Base-by-base conservation (phyloP, 2,888 invertebrate genomes). In the Pteria penguin region DNA sequence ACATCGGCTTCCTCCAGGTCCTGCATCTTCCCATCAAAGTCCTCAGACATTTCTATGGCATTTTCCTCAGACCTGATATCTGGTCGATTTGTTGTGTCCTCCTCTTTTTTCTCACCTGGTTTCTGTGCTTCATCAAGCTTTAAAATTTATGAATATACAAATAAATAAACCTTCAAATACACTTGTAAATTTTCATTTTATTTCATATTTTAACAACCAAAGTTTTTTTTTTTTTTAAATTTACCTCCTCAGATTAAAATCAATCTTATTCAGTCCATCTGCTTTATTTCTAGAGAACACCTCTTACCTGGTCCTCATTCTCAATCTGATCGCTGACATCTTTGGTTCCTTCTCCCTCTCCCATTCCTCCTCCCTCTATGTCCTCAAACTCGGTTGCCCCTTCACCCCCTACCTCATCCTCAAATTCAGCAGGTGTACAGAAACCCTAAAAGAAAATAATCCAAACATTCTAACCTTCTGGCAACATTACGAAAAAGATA, bases 321-420 rank as follows among this genome's bases (percentile, higher is more conserved):
- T 97, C 96, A 68, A 98, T 96, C 89, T 92, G 95, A 76, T 99
- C 98, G 0, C 98, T 98, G 31, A 98, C 97, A 92, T 99, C 99
- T 87, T 96, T 97, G 84, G 96, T 95, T 0, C 98, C 98, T 93
- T 96, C 95, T 0, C 98, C 98, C 79, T 98, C 98, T 0, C 97
- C 97, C 3, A 98, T 93, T 0, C 98, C 98, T 90, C 96, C 96
- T 4, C 97, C 97, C 79, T 93, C 93, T 66, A 92, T 92, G 78
- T 93, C 93, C 83, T 93, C 91, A 80, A 93, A 92, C 78, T 93
- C 90, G 8, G 91, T 92, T 18, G 90, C 90, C 1, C 92, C 93
- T 71, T 92, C 92, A 2, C 89, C 90, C 36, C 84, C 88, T 68
- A 89, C 87, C 75, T 93, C 93, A 33, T 94, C 95, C 86, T 96